Conservation (phyloP, 1,140 invertebrate species). For the Drosophila orosa region DNA sequence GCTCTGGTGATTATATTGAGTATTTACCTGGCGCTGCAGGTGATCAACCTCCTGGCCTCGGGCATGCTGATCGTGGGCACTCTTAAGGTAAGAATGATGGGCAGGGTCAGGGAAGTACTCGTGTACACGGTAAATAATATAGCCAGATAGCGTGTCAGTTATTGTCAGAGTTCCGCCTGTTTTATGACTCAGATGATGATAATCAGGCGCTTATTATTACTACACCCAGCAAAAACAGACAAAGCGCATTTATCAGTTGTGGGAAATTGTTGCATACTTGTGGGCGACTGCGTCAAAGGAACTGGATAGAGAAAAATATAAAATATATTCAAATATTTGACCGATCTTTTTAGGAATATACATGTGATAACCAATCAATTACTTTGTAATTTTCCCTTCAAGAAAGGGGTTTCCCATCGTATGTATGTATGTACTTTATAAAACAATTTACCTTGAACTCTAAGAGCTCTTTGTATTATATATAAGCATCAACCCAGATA, state of each 20-base stretch:
- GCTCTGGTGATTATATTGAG: conserved; percentile 29
- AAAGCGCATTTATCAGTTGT: not conserved
- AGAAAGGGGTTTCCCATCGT: not conserved
- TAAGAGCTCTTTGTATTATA: not conserved
- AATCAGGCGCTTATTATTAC: not conserved
- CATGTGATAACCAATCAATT: too few species aligned
- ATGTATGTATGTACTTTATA: not conserved
- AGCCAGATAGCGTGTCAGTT: not conserved
- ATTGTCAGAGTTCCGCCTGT: not conserved
- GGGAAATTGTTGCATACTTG: not conserved
- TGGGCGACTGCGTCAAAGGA: not conserved
- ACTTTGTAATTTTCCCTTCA: too few species aligned
- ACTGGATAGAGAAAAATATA: too few species aligned
- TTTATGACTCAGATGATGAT: conserved; percentile 5
- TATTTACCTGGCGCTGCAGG: conserved; percentile 38
- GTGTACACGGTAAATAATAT: not conserved
- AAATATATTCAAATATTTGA: too few species aligned
- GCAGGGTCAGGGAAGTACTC: not conserved
- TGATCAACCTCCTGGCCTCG: conserved; percentile 54
- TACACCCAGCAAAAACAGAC: not conserved
- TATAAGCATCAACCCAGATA: not conserved
- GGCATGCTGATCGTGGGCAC: conserved; percentile 55
- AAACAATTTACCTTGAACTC: not conserved
- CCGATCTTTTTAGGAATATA: too few species aligned
- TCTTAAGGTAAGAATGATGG: conserved; percentile 40